Conservation (phyloP, 1,140 invertebrate species). For the Adoxophyes honmai region DNA sequence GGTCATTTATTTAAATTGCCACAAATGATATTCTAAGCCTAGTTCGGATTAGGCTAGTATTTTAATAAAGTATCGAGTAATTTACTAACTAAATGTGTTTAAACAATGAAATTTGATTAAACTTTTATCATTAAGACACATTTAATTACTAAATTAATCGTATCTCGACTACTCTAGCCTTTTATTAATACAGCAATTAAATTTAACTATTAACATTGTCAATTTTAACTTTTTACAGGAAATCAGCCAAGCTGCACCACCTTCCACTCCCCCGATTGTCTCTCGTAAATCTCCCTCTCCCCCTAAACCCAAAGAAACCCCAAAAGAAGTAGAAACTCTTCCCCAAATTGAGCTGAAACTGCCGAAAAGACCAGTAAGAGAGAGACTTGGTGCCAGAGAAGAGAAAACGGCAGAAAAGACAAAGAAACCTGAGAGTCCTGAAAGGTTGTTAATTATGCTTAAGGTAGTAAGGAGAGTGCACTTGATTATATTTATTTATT, state of each 20-base stretch:
- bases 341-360: conserved; percentile 73
- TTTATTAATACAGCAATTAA: no score
- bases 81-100: no score
- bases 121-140: no score
- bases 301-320: conserved; percentile 20
- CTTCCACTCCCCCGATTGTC: conserved; percentile 41
- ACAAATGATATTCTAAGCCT: no score
- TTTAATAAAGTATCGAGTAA: no score
- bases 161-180: no score
- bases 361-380: conserved; percentile 69
- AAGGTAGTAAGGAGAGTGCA: conserved; percentile 52
- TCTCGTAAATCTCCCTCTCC: conserved; percentile 22
- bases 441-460: conserved; percentile 67
- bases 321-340: conserved; percentile 39
- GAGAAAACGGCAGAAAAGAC: conserved; percentile 27
- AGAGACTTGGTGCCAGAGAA: conserved; percentile 55
- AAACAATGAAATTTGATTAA: no score
- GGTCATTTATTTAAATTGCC: no score
- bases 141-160: no score
- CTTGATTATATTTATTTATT: conserved; percentile 4
- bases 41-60: no score
- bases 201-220: not conserved
- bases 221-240: conserved; percentile 43
- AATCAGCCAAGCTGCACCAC: conserved; percentile 41
- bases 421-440: conserved; percentile 47